Evolutionary conservation across 2,797 vertebrate genomes (phyloP).

Genomic region (Tenualosa ilisha): DNA sequence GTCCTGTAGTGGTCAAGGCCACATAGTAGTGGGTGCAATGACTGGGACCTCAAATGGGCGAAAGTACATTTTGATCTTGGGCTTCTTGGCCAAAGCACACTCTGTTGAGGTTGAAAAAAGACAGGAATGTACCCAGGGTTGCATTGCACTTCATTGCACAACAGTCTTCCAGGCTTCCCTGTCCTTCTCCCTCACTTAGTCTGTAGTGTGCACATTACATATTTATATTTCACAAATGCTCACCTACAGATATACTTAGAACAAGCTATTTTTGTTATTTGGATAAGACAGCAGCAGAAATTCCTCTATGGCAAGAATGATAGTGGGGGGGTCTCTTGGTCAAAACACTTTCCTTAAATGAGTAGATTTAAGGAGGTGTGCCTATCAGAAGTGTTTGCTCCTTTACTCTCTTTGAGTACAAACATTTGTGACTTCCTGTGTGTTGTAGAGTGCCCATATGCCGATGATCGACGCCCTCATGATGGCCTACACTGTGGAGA

Average conservation of each 20-base stretch:
- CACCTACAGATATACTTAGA: background rate
- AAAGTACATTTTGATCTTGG: too few species aligned
- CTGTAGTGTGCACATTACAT: background rate
- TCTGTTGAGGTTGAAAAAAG: too few species aligned
- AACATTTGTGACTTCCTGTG: conserved; percentile 29
- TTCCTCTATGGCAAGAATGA: background rate
- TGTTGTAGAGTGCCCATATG: conserved; percentile 89
- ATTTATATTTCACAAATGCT: background rate
- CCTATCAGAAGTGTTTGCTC: background rate
- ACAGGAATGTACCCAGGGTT: background rate
- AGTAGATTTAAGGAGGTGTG: background rate
- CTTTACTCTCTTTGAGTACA: background rate
- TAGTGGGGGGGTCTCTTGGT: background rate
- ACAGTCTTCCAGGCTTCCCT: background rate
- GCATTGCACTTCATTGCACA: background rate
- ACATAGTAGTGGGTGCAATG: too few species aligned
- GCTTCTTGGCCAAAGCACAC: too few species aligned
- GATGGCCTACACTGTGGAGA: conserved; percentile 98
- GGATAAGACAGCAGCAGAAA: background rate
- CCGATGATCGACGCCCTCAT: conserved; percentile 97
- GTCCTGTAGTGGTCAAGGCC: background rate
- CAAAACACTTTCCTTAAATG: background rate
- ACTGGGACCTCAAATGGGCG: too few species aligned
- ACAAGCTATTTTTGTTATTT: background rate
- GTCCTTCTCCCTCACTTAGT: background rate